A percentile compares a stretch with the other conserved stretches of the same genome.
phyloP scores from a whole-genome alignment of 1,140 invertebrate species.

The Diorhabda sublineata region DNA sequence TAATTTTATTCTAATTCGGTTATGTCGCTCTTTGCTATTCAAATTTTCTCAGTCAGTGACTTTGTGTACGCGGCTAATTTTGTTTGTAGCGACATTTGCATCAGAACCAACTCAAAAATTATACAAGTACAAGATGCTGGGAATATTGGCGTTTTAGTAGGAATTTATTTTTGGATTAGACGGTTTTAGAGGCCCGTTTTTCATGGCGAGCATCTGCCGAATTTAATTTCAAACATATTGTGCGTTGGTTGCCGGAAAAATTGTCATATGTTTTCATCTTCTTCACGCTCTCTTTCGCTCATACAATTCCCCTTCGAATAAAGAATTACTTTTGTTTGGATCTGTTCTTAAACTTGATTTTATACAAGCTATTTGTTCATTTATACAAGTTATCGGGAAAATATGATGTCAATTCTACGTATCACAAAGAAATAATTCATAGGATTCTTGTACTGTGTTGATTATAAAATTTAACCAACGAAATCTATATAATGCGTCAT shows the following conservation, averaged over 20 bases:
- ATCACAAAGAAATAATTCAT: too few relatives aligned
- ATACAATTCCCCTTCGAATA: too few relatives aligned
- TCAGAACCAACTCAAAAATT: conserved; percentile 13
- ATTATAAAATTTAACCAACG: too few relatives aligned
- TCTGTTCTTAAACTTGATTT: too few relatives aligned
- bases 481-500: too few relatives aligned
- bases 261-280: neutral
- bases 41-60: conserved; percentile 18
- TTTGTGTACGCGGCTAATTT: conserved; percentile 15
- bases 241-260: neutral
- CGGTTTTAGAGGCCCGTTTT: neutral
- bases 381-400: too few relatives aligned
- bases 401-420: too few relatives aligned
- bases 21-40: conserved; percentile 17
- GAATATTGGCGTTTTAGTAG: conserved; percentile 9
- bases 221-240: conserved; percentile 1
- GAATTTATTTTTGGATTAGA: conserved; percentile 11
- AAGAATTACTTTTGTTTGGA: too few relatives aligned
- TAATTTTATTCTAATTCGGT: conserved; percentile 30
- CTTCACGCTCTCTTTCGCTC: too few relatives aligned
- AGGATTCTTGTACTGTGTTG: too few relatives aligned
- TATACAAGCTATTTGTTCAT: too few relatives aligned
- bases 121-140: conserved; percentile 16
- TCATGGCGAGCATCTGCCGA: neutral
- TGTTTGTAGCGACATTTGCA: conserved; percentile 17